Evolutionary conservation across 2,113 vertebrate genomes (phyloP).

Genomic region (Solenodon paradoxus): DNA sequence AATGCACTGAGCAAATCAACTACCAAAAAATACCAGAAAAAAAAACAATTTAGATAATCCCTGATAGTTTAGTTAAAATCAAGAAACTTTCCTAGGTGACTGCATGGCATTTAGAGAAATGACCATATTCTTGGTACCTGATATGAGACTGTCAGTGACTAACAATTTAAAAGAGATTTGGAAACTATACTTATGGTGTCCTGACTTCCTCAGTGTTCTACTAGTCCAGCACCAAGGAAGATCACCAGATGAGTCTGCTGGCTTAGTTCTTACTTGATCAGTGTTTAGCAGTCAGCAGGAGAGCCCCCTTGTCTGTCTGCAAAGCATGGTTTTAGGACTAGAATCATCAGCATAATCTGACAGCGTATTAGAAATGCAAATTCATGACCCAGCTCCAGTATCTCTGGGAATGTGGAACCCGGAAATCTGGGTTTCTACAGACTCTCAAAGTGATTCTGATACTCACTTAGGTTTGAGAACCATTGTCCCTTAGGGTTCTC

Average conservation of each 20-base stretch:
- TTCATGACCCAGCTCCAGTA: neutral
- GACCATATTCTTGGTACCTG: neutral
- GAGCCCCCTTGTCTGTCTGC: neutral
- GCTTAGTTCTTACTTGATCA: neutral
- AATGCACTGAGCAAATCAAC: neutral
- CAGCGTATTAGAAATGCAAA: neutral
- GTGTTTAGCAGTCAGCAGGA: neutral
- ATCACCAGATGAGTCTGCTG: neutral
- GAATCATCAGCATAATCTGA: neutral
- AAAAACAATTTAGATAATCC: neutral
- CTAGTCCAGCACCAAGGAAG: neutral
- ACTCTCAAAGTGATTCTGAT: neutral
- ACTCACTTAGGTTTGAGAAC: neutral
- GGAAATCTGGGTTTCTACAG: neutral
- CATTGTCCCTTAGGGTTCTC: neutral
- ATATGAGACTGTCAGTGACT: neutral
- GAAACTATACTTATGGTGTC: neutral
- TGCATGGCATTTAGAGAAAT: constrained; percentile 27
- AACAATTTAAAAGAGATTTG: constrained; percentile 28
- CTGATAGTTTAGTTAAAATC: constrained; percentile 45
- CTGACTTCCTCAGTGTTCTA: neutral
- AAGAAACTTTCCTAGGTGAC: neutral
- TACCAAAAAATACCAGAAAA: neutral
- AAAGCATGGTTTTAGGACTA: neutral
- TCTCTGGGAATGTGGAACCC: neutral